A percentile compares a stretch with the other conserved stretches of the same genome.
These are phyloP conservation scores for Ptychoptera contaminata DNA, from an alignment of 2,888 invertebrate genomes.

Conservation along the genomic window DNA sequence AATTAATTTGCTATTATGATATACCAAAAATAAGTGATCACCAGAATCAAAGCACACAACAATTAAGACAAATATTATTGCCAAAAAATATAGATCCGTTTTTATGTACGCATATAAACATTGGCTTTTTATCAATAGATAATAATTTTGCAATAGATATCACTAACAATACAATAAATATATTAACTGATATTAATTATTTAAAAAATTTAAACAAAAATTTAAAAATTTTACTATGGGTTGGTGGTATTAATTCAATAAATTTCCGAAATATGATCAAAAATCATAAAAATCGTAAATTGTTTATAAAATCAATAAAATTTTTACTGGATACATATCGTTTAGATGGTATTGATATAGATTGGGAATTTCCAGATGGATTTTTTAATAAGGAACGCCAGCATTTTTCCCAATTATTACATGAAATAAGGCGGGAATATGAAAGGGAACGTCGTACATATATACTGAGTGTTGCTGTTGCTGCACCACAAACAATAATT, in stretches of 20 bases:
- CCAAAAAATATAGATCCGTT: conserved; percentile 47
- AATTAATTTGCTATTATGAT: conserved; percentile 55
- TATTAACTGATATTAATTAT: no score
- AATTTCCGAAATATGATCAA: conserved; percentile 59
- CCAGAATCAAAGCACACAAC: conserved; percentile 18
- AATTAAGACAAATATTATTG: conserved; percentile 21
- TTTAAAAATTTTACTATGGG: conserved; percentile 61
- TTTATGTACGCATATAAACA: conserved; percentile 70
- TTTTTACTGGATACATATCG: conserved; percentile 20
- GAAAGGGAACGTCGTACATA: conserved; percentile 40
- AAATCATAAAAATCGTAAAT: conserved; percentile 52
- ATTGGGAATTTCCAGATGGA: conserved; percentile 77
- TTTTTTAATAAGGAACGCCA: conserved; percentile 40
- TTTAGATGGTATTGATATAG: conserved; percentile 39
- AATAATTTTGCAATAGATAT: conserved; percentile 42
- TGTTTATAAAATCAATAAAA: conserved; percentile 39
- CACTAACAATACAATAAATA: neutral
- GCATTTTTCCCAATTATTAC: conserved; percentile 57
- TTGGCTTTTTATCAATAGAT: conserved; percentile 52
- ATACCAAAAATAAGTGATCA: conserved; percentile 33
- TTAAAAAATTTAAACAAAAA: conserved; percentile 44
- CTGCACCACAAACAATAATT: conserved; percentile 59
- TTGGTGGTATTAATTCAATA: conserved; percentile 41
- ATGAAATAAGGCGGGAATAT: conserved; percentile 55
- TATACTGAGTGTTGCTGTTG: conserved; percentile 61